Evolutionary conservation across 1,140 invertebrate genomes (phyloP).

Genomic region (Lysiphlebus fabarum): DNA sequence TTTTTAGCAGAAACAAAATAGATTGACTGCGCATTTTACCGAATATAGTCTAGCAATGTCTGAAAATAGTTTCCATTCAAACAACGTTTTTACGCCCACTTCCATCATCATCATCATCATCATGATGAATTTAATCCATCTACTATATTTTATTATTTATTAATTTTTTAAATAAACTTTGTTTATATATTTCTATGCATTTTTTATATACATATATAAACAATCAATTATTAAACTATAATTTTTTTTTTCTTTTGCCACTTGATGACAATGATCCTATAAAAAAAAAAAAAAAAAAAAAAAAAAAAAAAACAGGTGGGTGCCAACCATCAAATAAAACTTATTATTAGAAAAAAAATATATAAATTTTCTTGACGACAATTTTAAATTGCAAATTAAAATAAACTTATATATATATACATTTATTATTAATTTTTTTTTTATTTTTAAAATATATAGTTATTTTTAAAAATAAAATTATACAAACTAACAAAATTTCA

Average conservation of each 20-base stretch:
- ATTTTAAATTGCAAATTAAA: not conserved
- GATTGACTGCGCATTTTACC: constrained; percentile 19
- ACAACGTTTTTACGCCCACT: not conserved
- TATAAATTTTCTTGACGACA: not conserved
- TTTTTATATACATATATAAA: constrained; percentile 1
- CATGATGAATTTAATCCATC: too few species aligned
- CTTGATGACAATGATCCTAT: not conserved
- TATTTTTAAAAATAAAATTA: too few species aligned
- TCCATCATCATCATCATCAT: too few species aligned
- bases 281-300: too few species aligned
- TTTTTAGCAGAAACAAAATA: constrained; percentile 13
- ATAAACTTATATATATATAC: not conserved
- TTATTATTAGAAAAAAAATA: not conserved
- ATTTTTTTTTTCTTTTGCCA: not conserved
- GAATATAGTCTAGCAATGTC: constrained; percentile 22
- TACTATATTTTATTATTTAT: too few species aligned
- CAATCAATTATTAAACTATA: not conserved
- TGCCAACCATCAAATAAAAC: too few species aligned
- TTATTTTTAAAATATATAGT: too few species aligned
- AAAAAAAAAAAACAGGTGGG: constrained; percentile 8
- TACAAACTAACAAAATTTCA: too few species aligned
- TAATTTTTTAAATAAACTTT: not conserved
- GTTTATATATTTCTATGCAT: not conserved
- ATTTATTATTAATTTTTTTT: too few species aligned
- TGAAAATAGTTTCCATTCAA: constrained; percentile 26